Percentiles rank a stretch among this genome's conserved stretches.
phyloP scores from a whole-genome alignment of 2,797 vertebrate genomes.

The Amphiprion clarkii region DNA sequence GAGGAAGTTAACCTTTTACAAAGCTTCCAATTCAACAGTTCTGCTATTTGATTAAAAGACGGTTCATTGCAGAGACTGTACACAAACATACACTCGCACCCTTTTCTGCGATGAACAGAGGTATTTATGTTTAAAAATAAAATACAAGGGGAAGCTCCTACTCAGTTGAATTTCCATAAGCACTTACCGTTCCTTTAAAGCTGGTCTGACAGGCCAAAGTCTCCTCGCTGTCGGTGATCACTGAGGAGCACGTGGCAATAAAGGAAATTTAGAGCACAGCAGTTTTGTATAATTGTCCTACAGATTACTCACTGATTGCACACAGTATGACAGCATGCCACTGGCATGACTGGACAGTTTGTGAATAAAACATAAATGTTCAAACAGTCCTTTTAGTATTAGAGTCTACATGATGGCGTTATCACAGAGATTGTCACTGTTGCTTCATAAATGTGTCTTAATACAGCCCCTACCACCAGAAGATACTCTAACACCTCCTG shows the following conservation, averaged over 20 bases:
- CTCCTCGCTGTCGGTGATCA: neutral
- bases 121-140: constrained; percentile 17
- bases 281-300: constrained; percentile 12
- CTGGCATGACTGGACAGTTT: neutral
- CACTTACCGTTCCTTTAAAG: constrained; percentile 8
- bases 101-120: constrained; percentile 26
- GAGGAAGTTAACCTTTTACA: constrained; percentile 75
- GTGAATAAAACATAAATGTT: neutral
- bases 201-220: constrained; percentile 16
- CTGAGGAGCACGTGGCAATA: neutral
- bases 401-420: neutral
- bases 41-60: constrained; percentile 43
- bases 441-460: neutral
- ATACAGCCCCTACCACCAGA: no score
- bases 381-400: neutral
- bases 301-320: neutral
- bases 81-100: constrained; percentile 7
- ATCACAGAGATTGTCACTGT: no score
- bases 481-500: no score
- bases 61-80: constrained; percentile 6
- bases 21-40: constrained; percentile 54
- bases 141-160: constrained; percentile 41
- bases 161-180: constrained; percentile 35
- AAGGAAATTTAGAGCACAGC: constrained; percentile 10
- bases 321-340: neutral